Evolutionary conservation across 2,888 invertebrate species (phyloP), one percentile per base, ranked within the genome.

Genomic region (Campoplex nolae): DNA sequence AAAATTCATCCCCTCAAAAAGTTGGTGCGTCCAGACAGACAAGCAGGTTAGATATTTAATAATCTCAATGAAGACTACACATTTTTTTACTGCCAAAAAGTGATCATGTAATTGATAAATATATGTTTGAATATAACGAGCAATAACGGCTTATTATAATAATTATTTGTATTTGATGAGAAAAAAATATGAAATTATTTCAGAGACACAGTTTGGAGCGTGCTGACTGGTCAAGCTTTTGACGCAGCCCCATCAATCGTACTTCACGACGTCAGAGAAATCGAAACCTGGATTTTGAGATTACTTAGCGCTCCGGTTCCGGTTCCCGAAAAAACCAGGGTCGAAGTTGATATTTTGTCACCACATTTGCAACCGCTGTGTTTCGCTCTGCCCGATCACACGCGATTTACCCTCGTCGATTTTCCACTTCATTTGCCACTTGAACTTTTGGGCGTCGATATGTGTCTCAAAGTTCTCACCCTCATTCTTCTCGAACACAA

Each of bases 251-350:
- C 98, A 2, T 97, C 98, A 0, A 97, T 98, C 88, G 98, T 99
- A 23, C 96, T 99, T 90, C 99, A 99, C 94, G 99, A 99, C 95
- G 98, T 99, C 62, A 97, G 98, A 90, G 99, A 99, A 95, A 98
- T 99, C 89, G 99, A 99, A 95, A 99, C 99, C 9, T 99, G 99
- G 99, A 99, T 99, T 91, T 95, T 99, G 86, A 96, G 99, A 86
- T 95, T 99, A 62, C 96, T 99, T 68, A 99, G 99, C 89, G 98
- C 99, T 83, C 99, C 99, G 3, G 99, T 99, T 77, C 99, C 99
- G 7, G 98, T 99, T 85, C 99, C 99, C 54, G 98, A 98, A 83
- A 99, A 98, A 95, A 99, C 99, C 16, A 91, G 94, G 80, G 94
- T 95, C 73, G 95, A 96, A 95, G 95, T 97, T 83, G 98, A 98